A percentile compares a stretch with the other conserved stretches of the same genome.
Conservation (phyloP, 2,797 vertebrate species). For the Melanitta fusca region DNA sequence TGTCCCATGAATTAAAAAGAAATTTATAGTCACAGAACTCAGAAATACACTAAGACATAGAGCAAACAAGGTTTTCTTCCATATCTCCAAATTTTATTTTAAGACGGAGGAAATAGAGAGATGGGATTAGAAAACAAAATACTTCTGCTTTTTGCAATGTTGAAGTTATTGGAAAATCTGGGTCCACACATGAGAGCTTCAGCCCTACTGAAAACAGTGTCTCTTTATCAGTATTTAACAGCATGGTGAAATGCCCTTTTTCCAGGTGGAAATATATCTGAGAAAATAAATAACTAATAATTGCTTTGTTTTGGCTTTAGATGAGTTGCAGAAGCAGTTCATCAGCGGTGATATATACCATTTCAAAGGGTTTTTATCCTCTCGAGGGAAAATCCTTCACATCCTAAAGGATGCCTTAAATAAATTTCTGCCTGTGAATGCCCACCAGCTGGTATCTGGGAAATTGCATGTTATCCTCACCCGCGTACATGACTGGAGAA, state of each 20-base stretch:
- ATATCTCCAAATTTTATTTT: rapidly evolving
- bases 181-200: background rate
- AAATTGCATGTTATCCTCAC: constrained; percentile 29
- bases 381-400: rapidly evolving
- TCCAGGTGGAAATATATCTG: background rate
- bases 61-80: background rate
- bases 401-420: rapidly evolving
- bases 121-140: background rate
- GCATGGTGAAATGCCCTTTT: background rate
- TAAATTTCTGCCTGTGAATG: background rate
- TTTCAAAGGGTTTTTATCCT: rapidly evolving
- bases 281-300: background rate
- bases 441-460: constrained; percentile 34
- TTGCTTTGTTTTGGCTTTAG: background rate
- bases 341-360: rapidly evolving
- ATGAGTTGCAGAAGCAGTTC: rapidly evolving
- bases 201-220: background rate
- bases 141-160: background rate
- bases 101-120: background rate
- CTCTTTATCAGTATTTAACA: background rate
- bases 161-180: background rate
- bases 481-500: background rate
- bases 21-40: background rate
- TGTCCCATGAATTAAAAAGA: background rate
- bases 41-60: background rate